Evolutionary conservation across 2,888 invertebrate species (phyloP).

Genomic region (Timema cristinae): DNA sequence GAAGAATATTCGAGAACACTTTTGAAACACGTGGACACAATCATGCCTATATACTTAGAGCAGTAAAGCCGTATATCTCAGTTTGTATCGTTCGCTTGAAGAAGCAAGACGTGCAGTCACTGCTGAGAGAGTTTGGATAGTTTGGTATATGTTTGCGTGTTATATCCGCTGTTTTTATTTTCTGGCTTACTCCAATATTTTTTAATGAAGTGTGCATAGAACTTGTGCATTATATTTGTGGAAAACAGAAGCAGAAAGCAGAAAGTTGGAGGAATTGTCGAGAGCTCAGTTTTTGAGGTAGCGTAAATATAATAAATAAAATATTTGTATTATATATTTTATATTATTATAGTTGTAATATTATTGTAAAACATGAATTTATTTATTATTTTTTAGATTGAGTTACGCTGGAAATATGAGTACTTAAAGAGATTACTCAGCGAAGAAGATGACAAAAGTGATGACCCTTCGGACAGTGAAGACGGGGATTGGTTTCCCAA

Average conservation of each 20-base stretch:
- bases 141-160: neutral
- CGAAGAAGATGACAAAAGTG: conserved; percentile 5
- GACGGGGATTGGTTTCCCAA: conserved; percentile 1
- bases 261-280: no score
- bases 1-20: no score
- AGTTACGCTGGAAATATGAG: neutral
- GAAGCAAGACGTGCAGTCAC: conserved; percentile 7
- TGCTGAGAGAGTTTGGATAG: conserved; percentile 13
- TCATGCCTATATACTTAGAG: neutral
- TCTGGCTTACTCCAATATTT: neutral
- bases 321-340: no score
- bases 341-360: no score
- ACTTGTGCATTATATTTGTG: no score
- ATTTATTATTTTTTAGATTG: neutral
- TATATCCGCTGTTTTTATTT: no score
- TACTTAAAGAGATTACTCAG: neutral
- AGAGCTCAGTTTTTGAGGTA: no score
- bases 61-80: conserved; percentile 5
- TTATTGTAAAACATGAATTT: no score
- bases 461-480: conserved; percentile 5
- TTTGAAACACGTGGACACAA: neutral
- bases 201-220: no score
- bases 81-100: conserved; percentile 4
- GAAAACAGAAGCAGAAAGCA: no score
- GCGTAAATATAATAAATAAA: no score